These are phyloP conservation scores for Eurystomus glaucurus DNA, from an alignment of 2,797 vertebrate species.

Conservation along the genomic window DNA sequence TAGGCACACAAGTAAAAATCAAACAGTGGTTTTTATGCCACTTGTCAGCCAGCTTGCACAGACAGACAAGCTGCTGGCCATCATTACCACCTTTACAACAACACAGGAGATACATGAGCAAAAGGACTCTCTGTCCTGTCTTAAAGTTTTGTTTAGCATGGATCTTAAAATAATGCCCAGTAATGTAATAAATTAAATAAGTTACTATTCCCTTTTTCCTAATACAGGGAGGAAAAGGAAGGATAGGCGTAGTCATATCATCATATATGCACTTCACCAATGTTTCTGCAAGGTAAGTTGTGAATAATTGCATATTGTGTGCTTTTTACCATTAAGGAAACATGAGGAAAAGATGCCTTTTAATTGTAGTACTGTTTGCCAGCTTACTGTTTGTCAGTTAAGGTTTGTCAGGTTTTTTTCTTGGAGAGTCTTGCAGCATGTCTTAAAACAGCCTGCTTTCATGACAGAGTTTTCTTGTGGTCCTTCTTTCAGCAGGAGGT, in stretches of 20 bases:
- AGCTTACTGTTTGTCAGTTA: not conserved
- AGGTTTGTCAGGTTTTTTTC: not conserved
- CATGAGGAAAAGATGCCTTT: not conserved
- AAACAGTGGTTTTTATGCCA: not conserved
- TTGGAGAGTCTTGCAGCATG: not conserved
- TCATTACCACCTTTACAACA: not conserved
- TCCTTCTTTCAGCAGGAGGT: not conserved
- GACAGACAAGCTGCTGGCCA: not conserved
- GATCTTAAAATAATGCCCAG: not conserved
- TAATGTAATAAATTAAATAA: not conserved
- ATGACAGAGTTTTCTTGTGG: not conserved
- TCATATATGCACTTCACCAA: slow-evolving; percentile 97
- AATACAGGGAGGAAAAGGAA: slow-evolving; percentile 92
- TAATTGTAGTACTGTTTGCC: not conserved
- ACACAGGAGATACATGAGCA: not conserved
- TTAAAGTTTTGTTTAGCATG: not conserved
- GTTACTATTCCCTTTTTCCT: not conserved
- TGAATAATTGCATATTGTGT: not conserved
- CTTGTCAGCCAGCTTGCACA: not conserved
- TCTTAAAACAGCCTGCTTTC: not conserved
- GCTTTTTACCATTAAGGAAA: not conserved
- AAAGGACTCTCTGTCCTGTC: not conserved
- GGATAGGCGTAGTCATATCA: slow-evolving; percentile 94
- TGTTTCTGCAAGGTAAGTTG: slow-evolving; percentile 93
- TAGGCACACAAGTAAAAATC: not conserved